A percentile compares a stretch with the other conserved stretches of the same genome.
These are phyloP conservation scores for Montipora foliosa DNA, from an alignment of 64 coral and sea anemone species.

Conservation along the genomic window DNA sequence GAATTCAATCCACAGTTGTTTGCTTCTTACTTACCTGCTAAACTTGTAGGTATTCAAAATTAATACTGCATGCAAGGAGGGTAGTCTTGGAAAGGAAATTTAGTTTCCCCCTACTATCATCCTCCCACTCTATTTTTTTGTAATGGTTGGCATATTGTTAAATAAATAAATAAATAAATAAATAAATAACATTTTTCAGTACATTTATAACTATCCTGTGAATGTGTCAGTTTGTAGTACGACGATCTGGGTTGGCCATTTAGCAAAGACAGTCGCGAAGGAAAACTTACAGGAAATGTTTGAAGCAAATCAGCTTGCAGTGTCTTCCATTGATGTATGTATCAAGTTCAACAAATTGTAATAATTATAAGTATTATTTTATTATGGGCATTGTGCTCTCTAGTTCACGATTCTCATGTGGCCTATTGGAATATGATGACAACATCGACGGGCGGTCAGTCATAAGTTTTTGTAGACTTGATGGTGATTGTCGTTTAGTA, in stretches of 20 bases:
- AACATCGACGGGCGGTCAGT: slow-evolving; percentile 33
- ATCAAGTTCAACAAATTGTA: background rate
- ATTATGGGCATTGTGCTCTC: no score
- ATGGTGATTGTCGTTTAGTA: slow-evolving; percentile 36
- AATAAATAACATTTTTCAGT: no score
- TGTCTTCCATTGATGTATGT: slow-evolving; percentile 89
- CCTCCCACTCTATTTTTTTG: no score
- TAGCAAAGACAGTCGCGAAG: slow-evolving; percentile 69
- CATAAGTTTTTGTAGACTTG: slow-evolving; percentile 38
- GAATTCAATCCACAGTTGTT: background rate
- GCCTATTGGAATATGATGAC: slow-evolving; percentile 14
- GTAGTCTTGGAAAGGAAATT: no score
- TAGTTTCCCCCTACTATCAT: no score
- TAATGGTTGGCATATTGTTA: no score
- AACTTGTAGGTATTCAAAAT: no score
- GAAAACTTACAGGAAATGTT: slow-evolving; percentile 61
- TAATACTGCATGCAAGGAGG: no score
- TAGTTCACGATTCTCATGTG: background rate
- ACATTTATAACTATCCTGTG: background rate
- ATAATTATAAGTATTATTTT: no score
- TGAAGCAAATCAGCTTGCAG: slow-evolving; percentile 43
- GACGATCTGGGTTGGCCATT: slow-evolving; percentile 91
- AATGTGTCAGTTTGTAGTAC: slow-evolving; percentile 80
- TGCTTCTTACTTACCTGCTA: background rate
- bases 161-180: no score